Base-by-base conservation (phyloP, 2,113 vertebrate species). In the Dromaius novaehollandiae region DNA sequence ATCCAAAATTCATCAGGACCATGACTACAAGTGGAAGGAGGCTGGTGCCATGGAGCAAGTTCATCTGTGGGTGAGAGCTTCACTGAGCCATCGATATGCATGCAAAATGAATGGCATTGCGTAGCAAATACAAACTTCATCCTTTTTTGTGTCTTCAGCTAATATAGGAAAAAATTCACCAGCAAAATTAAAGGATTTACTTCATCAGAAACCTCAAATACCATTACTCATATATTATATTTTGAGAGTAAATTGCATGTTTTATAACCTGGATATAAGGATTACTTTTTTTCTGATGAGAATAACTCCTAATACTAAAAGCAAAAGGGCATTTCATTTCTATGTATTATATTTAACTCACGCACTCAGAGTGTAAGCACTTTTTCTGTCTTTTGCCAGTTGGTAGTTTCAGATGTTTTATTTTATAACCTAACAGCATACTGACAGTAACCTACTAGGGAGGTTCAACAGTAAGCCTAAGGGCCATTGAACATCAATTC, bases 141-240 rank as follows among this genome's bases (percentile, higher is more conserved):
- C 12, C 7, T 28, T 77, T 78, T 76, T 55, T 40, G 2, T 32
- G 4, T 46, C 18, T 70, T 74, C 7, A 65, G 82, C n/a, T 36
- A 69, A 38, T 44, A 18, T 13, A 48, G 7, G 34, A 28, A 65
- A 82, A 82, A 63, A 22, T 24, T 53, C 3, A 64, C 26, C 12
- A 64, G 5, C 5, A 21, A 28, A 42, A 48, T n/a, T 1, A 0
- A 60, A 68, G 2, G 6, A 69, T 50, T 46, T 60, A 55, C 10
- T 6, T 68, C 84, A 36, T 81, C 8, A 51, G 48, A 22, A 2
- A 50, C 20, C 3, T 42, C 15, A 89, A 71, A 60, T 28, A 15
- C 38, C 40, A 50, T 80, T 48, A 25, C 3, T 46, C 13, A 69
- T 2, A 64, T 69, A 56, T 36, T 69, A 11, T 69, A 32, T 81